A percentile compares a stretch with the other conserved stretches of the same genome.
phyloP scores from a whole-genome alignment of 2,888 invertebrate species.

The Pollenia angustigena region DNA sequence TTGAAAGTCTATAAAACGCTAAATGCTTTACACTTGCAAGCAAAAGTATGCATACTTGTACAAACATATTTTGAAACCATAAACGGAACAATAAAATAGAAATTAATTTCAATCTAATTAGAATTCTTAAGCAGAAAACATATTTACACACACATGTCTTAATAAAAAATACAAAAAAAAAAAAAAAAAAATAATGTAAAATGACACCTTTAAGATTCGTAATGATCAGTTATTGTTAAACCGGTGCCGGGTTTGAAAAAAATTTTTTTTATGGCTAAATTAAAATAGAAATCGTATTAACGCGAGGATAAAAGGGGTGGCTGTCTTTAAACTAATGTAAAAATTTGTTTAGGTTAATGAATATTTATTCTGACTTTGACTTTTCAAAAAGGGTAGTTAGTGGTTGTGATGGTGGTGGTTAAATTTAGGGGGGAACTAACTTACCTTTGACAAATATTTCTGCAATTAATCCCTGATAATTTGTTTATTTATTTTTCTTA shows the following conservation, averaged over 20 bases:
- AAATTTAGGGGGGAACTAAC: neutral
- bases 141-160: slow-evolving; percentile 18
- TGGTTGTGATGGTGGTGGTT: neutral
- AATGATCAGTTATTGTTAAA: slow-evolving; percentile 13
- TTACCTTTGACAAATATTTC: slow-evolving; percentile 51
- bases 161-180: neutral
- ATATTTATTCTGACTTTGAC: slow-evolving; percentile 27
- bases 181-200: neutral
- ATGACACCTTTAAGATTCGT: slow-evolving; percentile 31
- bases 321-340: neutral
- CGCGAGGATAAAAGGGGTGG: slow-evolving; percentile 35
- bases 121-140: slow-evolving; percentile 20
- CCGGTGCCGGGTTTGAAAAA: too few species aligned
- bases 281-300: slow-evolving; percentile 31
- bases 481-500: neutral
- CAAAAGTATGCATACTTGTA: slow-evolving; percentile 24
- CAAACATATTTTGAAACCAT: slow-evolving; percentile 9
- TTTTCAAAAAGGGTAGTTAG: slow-evolving; percentile 5
- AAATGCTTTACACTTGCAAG: neutral
- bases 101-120: slow-evolving; percentile 37
- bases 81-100: slow-evolving; percentile 37
- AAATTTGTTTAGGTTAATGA: neutral
- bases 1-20: neutral
- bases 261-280: neutral
- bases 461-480: slow-evolving; percentile 51